phyloP scores from a whole-genome alignment of 2,888 invertebrate genomes.

The Halocaridina rubra region DNA sequence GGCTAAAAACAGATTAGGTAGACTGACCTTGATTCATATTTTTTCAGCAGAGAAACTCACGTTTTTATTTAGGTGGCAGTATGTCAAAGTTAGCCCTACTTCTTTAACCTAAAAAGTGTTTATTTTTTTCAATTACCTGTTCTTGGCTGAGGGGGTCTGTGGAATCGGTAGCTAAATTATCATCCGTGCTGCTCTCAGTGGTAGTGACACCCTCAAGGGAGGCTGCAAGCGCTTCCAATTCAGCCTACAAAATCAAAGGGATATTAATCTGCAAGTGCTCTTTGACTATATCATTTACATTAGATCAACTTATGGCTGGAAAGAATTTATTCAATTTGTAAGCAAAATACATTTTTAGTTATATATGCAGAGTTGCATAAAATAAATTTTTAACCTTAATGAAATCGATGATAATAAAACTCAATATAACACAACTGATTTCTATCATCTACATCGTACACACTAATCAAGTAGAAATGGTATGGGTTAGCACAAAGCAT shows the following conservation, averaged over 20 bases:
- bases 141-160: not conserved
- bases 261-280: not conserved
- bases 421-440: no score
- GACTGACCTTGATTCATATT: no score
- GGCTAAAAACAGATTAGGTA: no score
- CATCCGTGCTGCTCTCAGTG: not conserved
- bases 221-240: slow-evolving; percentile 52
- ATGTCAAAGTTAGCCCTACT: no score
- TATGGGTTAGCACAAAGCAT: no score
- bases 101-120: not conserved
- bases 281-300: not conserved
- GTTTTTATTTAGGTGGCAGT: no score
- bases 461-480: no score
- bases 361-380: not conserved
- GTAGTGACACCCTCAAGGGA: slow-evolving; percentile 35
- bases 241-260: slow-evolving; percentile 33
- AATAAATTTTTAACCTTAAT: not conserved
- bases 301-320: not conserved
- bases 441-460: no score
- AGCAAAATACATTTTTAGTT: not conserved
- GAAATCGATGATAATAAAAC: no score
- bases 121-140: not conserved
- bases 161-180: not conserved
- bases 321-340: no score
- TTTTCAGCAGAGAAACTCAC: no score